Base-by-base conservation (phyloP, 2,797 vertebrate species). In the Chanos chanos region DNA sequence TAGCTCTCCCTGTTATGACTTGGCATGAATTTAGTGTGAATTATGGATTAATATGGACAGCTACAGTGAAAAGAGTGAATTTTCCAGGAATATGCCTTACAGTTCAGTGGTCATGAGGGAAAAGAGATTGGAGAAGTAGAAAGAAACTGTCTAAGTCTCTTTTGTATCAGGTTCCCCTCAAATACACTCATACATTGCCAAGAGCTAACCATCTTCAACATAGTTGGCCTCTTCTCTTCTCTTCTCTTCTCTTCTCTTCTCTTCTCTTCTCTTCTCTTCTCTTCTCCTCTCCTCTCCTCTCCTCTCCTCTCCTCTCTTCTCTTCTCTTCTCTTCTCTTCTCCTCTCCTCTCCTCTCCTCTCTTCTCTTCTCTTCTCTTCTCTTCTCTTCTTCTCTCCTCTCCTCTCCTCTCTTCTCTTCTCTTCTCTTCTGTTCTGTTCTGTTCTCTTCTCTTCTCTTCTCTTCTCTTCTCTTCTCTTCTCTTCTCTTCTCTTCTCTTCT, bases 251-350 rank as follows among this genome's bases (percentile, higher is more conserved):
- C n/a, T 22, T 12, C 24, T 3, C 3, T 13, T 31, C 12, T 25
- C 22, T 4, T 34, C 19, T 41, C 15, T 12, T 24, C 5, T 7
- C 45, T 43, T 45, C 27, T 44, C 19, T 22, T 31, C 44, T 28
- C 25, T 33, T 55, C 53, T 27, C 56, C 61, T 75, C 71, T 66
- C 41, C 15, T 24, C 60, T 61, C 73, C 72, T 58, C 18, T 27
- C 25, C 15, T 30, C 27, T 39, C 19, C 66, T 65, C 55, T 77
- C 76, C 64, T 73, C n/a, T n/a, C n/a, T n/a, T n/a, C n/a, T n/a
- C n/a, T n/a, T n/a, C n/a, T n/a, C n/a, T n/a, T n/a, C n/a, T n/a
- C n/a, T n/a, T n/a, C 9, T 58, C 56, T 54, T 45, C 22, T 34
- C 18, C 21, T 16, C 7, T 16, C 10, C 22, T 55, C 52, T 44